Evolutionary conservation across 2,888 invertebrate genomes (phyloP).

Genomic region (Apoda limacodes): DNA sequence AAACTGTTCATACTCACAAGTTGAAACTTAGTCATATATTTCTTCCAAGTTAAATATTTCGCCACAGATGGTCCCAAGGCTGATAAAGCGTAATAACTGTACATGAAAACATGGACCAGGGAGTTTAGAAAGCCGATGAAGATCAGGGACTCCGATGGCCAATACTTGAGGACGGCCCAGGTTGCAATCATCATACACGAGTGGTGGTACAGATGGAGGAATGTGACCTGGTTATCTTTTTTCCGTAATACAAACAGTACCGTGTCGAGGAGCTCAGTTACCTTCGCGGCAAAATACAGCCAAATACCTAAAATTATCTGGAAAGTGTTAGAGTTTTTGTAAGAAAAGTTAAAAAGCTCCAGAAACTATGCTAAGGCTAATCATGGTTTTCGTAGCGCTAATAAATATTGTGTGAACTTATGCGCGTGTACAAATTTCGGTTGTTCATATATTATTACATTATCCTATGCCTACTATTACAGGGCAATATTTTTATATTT

Average conservation of each 20-base stretch:
- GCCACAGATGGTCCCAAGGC: conserved; percentile 80
- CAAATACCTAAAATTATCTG: conserved; percentile 62
- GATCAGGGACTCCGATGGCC: conserved; percentile 79
- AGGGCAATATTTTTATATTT: no score
- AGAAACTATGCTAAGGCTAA: no score
- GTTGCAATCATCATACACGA: conserved; percentile 78
- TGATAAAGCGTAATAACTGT: conserved; percentile 81
- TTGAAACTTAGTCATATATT: conserved; percentile 84
- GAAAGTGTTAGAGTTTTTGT: no score
- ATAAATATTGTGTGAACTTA: conserved; percentile 51
- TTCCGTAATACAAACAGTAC: conserved; percentile 91
- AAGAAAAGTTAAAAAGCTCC: no score
- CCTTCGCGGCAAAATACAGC: conserved; percentile 81
- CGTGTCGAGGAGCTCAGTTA: conserved; percentile 82
- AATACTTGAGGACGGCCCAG: conserved; percentile 80
- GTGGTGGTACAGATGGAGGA: conserved; percentile 92
- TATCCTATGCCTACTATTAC: no score
- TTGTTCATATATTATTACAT: neutral
- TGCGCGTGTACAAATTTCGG: neutral
- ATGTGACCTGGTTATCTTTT: conserved; percentile 80
- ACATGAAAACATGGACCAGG: conserved; percentile 85
- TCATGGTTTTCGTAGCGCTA: no score
- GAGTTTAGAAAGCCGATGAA: conserved; percentile 80
- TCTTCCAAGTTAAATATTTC: conserved; percentile 88
- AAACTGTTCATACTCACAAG: conserved; percentile 69